These are phyloP conservation scores for Elgonia sp. DNA, from an alignment of 2,888 invertebrate genomes.

Conservation along the genomic window DNA sequence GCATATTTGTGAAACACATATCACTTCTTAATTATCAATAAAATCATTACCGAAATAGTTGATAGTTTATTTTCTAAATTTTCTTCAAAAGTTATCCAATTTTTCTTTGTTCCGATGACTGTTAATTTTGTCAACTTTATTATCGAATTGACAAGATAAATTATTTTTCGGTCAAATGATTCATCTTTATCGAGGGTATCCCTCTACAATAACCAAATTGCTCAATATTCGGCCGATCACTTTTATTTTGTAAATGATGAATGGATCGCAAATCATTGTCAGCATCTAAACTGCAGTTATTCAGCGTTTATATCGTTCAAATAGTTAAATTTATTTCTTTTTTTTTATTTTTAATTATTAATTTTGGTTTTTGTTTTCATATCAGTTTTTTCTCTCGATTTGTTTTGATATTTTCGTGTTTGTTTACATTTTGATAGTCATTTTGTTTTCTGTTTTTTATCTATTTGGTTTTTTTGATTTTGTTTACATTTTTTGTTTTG, in stretches of 20 bases:
- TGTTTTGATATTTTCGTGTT: too few relatives aligned
- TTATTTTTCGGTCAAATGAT: not conserved
- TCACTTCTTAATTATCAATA: not conserved
- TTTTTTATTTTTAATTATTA: too few relatives aligned
- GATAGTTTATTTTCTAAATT: not conserved
- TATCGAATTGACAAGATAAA: not conserved
- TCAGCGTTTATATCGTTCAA: not conserved
- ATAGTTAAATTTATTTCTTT: too few relatives aligned
- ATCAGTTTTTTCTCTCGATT: too few relatives aligned
- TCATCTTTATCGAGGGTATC: not conserved
- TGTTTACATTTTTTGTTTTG: too few relatives aligned
- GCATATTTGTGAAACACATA: too few relatives aligned
- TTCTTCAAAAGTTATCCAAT: not conserved
- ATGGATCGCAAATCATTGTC: not conserved
- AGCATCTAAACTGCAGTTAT: not conserved
- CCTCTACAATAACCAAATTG: slow-evolving; percentile 3
- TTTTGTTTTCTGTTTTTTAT: too few relatives aligned
- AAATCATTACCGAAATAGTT: not conserved
- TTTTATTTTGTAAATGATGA: not conserved
- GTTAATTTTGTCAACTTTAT: slow-evolving; percentile 11
- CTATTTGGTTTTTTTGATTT: too few relatives aligned
- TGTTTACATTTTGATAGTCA: too few relatives aligned
- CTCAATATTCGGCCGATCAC: slow-evolving; percentile 1
- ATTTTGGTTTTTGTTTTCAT: too few relatives aligned
- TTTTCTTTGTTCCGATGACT: not conserved